Evolutionary conservation across 2,797 vertebrate species (phyloP).

Genomic region (Bradypus variegatus): DNA sequence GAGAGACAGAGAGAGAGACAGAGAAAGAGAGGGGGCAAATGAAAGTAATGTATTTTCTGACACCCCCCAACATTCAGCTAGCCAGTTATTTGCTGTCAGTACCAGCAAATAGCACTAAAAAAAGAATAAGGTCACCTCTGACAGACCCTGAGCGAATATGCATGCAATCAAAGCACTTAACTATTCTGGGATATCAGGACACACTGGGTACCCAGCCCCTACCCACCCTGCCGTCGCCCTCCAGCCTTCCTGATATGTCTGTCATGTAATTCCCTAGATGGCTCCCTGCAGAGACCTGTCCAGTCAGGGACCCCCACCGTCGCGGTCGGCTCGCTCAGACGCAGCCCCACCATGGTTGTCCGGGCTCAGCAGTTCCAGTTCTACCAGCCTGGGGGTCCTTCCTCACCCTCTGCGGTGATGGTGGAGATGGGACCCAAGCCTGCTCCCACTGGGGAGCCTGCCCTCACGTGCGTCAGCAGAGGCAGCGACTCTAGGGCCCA

Average conservation of each 20-base stretch:
- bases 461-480: constrained; percentile 68
- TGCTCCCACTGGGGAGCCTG: constrained; percentile 68
- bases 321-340: constrained; percentile 70
- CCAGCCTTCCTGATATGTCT: background rate
- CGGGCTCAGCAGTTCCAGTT: constrained; percentile 73
- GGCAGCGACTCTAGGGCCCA: constrained; percentile 76
- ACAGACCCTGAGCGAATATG: constrained; percentile 36
- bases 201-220: background rate
- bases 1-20: too few species aligned
- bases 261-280: constrained; percentile 64
- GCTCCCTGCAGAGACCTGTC: constrained; percentile 72
- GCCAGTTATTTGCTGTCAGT: constrained; percentile 9
- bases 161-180: constrained; percentile 21
- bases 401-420: constrained; percentile 56
- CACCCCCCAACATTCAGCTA: background rate
- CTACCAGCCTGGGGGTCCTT: constrained; percentile 73
- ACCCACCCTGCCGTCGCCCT: background rate
- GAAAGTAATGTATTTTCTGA: background rate
- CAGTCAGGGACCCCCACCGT: constrained; percentile 72
- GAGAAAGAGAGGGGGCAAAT: background rate
- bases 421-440: constrained; percentile 76
- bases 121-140: constrained; percentile 43
- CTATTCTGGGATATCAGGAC: constrained; percentile 32
- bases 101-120: constrained; percentile 43
- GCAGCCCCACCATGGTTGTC: constrained; percentile 58